Evolutionary conservation across 2,888 invertebrate species (phyloP).

Genomic region (Hipparchia semele): DNA sequence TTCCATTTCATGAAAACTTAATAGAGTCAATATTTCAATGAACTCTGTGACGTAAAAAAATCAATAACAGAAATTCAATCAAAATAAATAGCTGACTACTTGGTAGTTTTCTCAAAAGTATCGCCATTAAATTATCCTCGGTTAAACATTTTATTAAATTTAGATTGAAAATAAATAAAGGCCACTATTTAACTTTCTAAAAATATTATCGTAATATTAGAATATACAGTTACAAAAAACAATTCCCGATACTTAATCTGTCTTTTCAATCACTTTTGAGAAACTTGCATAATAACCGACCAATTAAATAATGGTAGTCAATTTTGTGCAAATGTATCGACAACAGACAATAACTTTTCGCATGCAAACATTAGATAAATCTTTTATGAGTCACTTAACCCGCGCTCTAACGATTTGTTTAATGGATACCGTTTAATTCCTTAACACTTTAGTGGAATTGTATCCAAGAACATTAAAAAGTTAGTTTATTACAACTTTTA

Average conservation of each 20-base stretch:
- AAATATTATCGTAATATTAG: slow-evolving; percentile 27
- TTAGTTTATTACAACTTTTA: slow-evolving; percentile 10
- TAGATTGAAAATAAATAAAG: slow-evolving; percentile 38
- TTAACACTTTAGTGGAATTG: slow-evolving; percentile 35
- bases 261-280: slow-evolving; percentile 55
- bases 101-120: slow-evolving; percentile 25
- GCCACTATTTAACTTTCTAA: slow-evolving; percentile 38
- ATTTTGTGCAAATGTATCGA: slow-evolving; percentile 65
- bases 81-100: slow-evolving; percentile 36
- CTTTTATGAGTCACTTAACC: slow-evolving; percentile 59
- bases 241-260: slow-evolving; percentile 38
- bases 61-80: slow-evolving; percentile 37
- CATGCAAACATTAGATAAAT: slow-evolving; percentile 75
- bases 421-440: slow-evolving; percentile 62
- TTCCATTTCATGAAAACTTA: too few relatives aligned
- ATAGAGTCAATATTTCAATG: too few relatives aligned
- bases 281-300: slow-evolving; percentile 56
- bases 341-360: slow-evolving; percentile 65
- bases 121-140: slow-evolving; percentile 35
- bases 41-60: background rate
- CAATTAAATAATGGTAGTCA: slow-evolving; percentile 60
- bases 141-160: slow-evolving; percentile 32
- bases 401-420: slow-evolving; percentile 64
- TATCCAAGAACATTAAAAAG: slow-evolving; percentile 11
- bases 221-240: slow-evolving; percentile 32